Evolutionary conservation across 2,797 vertebrate genomes (phyloP), one percentile per base, ranked within the genome.

Genomic region (Ceyx erithaca): DNA sequence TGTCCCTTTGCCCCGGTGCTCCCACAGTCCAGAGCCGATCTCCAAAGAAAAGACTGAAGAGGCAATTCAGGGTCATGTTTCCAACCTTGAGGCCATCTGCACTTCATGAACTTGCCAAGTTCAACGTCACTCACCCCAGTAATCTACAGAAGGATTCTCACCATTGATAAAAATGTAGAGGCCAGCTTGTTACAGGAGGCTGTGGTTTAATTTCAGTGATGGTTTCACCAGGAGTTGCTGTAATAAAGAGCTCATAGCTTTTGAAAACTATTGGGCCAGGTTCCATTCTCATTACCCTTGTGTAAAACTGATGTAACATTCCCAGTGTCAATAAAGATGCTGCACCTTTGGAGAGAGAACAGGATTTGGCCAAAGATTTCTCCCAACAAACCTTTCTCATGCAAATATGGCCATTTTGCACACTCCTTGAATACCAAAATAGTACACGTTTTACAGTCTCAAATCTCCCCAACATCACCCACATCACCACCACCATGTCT

Each of bases 341-440:
- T 62, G 77, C 30, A 1, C 14, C 48, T 75, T 87, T 40, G 19
- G 76, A 69, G 37, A n/a, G 55, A 70, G 62, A 85, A 49, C 4
- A 58, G 55, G 80, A 45, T 88, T 79, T 84, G 73, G 31, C 73
- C 73, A 16, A 79, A 54, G 73, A 72, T 88, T 85, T 63, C 79
- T 85, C 76, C 85, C 82, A 63, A 26, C 57, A 43, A 89, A 73
- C 52, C 10, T 89, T 87, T 82, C 85, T 87, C 67, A 71, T 75
- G 85, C 85, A 83, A 91, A 95, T 83, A 35, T 0, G 33, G 37
- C 23, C n/a, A 17, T 66, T 31, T 28, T 72, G 87, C 83, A 71
- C 37, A 4, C 1, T 5, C 69, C 85, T 64, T 80, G 85, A 92
- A 93, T 91, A n/a, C 69, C 80, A 75, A 75, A 92, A 51, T 7